Conservation (phyloP, 2,797 vertebrate genomes). For the Pachyuromys duprasi region DNA sequence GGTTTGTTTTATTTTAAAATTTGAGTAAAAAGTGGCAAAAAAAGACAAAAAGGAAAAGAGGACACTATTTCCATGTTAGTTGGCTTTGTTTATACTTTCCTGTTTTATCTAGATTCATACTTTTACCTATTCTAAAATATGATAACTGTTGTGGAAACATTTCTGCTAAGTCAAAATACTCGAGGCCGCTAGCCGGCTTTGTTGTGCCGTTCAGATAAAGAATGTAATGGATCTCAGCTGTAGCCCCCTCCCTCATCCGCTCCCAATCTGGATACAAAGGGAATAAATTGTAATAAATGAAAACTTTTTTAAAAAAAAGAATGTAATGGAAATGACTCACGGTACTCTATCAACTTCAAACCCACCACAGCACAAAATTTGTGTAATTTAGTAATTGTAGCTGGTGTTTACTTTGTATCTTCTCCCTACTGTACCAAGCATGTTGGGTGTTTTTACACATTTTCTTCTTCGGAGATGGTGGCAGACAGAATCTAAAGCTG, state of each 20-base stretch:
- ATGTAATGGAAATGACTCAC: constrained; percentile 4
- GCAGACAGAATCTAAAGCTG: background rate
- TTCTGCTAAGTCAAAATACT: constrained; percentile 25
- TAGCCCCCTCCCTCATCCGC: too few relatives aligned
- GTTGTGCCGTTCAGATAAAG: constrained; percentile 4
- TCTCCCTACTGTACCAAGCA: background rate
- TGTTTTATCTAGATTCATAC: constrained; percentile 49
- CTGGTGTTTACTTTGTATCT: constrained; percentile 46
- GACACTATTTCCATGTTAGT: background rate
- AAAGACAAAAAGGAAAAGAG: background rate
- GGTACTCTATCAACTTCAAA: background rate
- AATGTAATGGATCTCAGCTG: too few relatives aligned
- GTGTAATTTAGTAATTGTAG: constrained; percentile 16
- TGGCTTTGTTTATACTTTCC: constrained; percentile 13
- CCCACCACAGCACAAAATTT: background rate
- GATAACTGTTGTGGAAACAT: constrained; percentile 16
- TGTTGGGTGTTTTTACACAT: constrained; percentile 2
- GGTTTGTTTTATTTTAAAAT: constrained; percentile 27
- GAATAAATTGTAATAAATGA: too few relatives aligned
- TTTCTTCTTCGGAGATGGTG: constrained; percentile 25
- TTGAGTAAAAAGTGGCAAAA: background rate
- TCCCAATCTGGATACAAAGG: too few relatives aligned
- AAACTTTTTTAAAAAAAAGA: background rate
- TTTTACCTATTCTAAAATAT: constrained; percentile 43
- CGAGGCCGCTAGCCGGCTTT: background rate